Base-by-base conservation (phyloP, 1,140 invertebrate species). In the Drosophila mojavensis region DNA sequence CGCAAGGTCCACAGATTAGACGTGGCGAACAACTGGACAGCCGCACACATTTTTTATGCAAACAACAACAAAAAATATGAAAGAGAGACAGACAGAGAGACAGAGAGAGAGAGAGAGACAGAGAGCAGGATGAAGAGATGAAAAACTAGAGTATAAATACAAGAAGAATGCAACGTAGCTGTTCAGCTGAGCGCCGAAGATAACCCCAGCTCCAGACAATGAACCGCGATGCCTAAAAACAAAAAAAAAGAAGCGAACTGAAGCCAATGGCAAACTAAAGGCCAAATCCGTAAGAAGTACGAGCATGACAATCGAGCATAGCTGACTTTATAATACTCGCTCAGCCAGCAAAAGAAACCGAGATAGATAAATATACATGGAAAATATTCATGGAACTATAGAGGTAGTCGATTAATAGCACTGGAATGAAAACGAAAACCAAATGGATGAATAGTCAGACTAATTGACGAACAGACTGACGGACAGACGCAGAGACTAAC, bases 1-100 rank as follows among this genome's bases (percentile, higher is more conserved):
- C 66, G 63, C 77, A 81, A 60, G 30, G 75, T 75, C 78, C 78
- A 84, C 77, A 85, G 81, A 85, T 84, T 85, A 84, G 68, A 84
- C 73, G 55, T 15, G 60, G 61, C 60, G 54, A 68, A 55, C 65
- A 53, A 53, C 55, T 47, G 20, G 36, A 30, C 30, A 71, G 48
- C 51, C 39, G 26, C 53, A 30, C 62, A 53, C 43, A 30, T 26
- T 33, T 58, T 39, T 30, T 53, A 39, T 61, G 24, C 58, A 53
- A 65, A 58, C 53, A 66, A 3, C 43, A 55, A 36, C n/a, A 72
- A 53, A 33, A 45, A 36, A 24, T n/a, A 71, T 54, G 36, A 36
- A 15, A 17, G 54, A 60, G 2, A 47, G 11, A 47, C 15, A 15
- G 43, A 45, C 1, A 17, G 15, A 17, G 43, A 60, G 36, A 36